Conservation (phyloP, 2,113 vertebrate genomes). For the Melozone crissalis region DNA sequence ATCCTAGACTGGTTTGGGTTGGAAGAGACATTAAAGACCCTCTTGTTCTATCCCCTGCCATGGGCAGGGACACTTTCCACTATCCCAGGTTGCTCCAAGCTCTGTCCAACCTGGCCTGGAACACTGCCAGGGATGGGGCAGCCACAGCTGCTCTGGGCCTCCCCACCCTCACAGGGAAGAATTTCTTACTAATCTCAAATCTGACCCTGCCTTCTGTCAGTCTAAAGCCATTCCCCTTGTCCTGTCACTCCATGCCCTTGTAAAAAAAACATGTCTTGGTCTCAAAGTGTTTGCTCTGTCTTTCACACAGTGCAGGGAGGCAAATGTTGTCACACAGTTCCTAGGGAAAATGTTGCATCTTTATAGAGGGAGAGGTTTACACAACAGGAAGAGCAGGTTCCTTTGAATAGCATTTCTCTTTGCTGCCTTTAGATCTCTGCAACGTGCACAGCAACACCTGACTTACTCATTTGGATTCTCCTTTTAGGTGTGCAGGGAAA, state of each 20-base stretch:
- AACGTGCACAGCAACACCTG: neutral
- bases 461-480: neutral
- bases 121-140: neutral
- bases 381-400: slow-evolving; percentile 46
- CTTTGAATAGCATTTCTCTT: slow-evolving; percentile 17
- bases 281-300: neutral
- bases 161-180: neutral
- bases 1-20: neutral
- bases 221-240: neutral
- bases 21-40: neutral
- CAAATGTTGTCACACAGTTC: neutral
- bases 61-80: neutral
- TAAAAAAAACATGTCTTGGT: neutral
- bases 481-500: neutral
- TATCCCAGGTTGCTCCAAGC: neutral
- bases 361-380: slow-evolving; percentile 23
- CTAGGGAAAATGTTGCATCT: neutral
- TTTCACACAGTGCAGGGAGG: neutral
- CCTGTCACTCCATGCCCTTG: neutral
- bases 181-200: neutral
- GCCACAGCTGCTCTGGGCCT: neutral
- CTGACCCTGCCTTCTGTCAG: neutral
- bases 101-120: neutral
- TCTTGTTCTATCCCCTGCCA: neutral
- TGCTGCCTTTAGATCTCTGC: slow-evolving; percentile 18